These are phyloP conservation scores for Graptemys geographica DNA, from an alignment of 2,797 vertebrate species.

Conservation along the genomic window DNA sequence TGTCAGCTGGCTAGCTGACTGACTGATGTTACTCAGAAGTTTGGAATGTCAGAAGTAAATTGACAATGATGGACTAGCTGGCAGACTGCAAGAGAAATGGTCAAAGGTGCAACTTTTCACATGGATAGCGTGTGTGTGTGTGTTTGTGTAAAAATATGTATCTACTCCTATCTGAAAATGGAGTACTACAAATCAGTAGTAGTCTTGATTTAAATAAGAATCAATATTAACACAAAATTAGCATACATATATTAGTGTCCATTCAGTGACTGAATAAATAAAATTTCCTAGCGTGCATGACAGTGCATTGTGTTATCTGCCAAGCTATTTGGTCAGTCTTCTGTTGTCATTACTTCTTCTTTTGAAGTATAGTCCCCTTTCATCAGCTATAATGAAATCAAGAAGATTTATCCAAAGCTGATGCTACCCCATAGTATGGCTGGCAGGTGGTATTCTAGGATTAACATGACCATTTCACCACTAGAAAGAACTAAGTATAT, in stretches of 20 bases:
- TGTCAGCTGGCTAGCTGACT: neutral
- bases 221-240: too few relatives aligned
- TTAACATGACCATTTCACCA: neutral
- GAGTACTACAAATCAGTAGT: neutral
- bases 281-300: too few relatives aligned
- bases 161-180: too few relatives aligned
- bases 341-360: too few relatives aligned
- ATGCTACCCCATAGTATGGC: neutral
- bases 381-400: too few relatives aligned
- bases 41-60: neutral
- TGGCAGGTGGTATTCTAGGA: neutral
- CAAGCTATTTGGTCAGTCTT: too few relatives aligned
- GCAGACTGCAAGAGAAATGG: neutral
- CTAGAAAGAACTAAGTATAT: neutral
- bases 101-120: neutral
- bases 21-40: neutral
- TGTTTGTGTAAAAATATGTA: too few relatives aligned
- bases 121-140: neutral
- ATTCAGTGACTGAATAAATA: too few relatives aligned
- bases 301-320: too few relatives aligned
- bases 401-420: neutral
- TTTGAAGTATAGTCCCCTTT: too few relatives aligned
- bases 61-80: neutral
- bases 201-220: neutral
- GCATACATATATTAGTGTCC: too few relatives aligned